These are phyloP conservation scores for Coracias cyanogaster DNA, from an alignment of 2,797 vertebrate species.

Conservation along the genomic window DNA sequence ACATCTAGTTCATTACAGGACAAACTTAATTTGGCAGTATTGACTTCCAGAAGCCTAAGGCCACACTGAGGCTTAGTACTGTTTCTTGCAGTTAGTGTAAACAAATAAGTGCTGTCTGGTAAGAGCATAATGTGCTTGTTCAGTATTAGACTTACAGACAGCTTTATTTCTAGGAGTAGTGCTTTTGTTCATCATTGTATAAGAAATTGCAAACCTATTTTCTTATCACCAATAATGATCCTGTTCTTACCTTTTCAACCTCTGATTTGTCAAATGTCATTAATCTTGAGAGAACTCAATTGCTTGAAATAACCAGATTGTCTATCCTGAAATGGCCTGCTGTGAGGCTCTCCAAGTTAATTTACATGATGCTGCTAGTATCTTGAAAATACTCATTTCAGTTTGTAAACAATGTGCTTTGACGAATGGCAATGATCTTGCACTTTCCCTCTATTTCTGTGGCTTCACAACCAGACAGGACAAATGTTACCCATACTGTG, in stretches of 20 bases:
- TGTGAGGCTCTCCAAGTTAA: background rate
- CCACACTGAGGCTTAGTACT: background rate
- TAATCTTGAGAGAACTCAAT: background rate
- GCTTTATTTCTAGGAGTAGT: background rate
- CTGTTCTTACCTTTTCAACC: background rate
- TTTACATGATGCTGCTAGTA: background rate
- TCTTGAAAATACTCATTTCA: background rate
- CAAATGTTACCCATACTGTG: background rate
- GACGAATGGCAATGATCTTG: background rate
- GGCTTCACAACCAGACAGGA: background rate
- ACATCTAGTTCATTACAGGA: background rate
- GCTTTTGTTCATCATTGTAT: background rate
- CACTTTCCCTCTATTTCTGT: background rate
- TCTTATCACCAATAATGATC: background rate
- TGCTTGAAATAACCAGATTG: background rate
- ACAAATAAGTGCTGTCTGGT: background rate
- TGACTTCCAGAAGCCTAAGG: slow-evolving; percentile 19
- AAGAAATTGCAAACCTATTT: background rate
- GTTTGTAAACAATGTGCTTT: background rate
- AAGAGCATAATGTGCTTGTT: background rate
- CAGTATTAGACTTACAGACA: background rate
- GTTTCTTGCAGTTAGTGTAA: slow-evolving; percentile 18
- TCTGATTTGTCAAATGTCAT: background rate
- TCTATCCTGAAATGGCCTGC: background rate
- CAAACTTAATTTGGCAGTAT: background rate